These are phyloP conservation scores for Bufotes viridis DNA, from an alignment of 2,797 vertebrate species.

Conservation along the genomic window DNA sequence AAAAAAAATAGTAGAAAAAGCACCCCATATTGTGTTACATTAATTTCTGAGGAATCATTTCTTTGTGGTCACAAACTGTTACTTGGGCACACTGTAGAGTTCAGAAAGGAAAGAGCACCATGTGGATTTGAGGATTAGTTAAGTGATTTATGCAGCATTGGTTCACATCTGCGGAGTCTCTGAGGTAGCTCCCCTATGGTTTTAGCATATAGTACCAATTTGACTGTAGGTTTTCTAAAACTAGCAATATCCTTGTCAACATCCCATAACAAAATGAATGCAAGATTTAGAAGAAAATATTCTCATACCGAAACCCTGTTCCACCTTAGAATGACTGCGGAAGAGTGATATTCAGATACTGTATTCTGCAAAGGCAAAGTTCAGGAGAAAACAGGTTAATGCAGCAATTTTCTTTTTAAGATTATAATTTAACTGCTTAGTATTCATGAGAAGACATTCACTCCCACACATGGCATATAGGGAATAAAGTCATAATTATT, in stretches of 20 bases:
- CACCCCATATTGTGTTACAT: too few species aligned
- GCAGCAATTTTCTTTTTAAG: slow-evolving; percentile 27
- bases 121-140: too few species aligned
- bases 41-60: too few species aligned
- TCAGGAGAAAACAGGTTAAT: slow-evolving; percentile 24
- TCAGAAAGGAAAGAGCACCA: too few species aligned
- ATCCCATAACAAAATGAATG: not conserved
- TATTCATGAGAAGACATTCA: slow-evolving; percentile 25
- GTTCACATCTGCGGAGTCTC: too few species aligned
- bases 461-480: slow-evolving; percentile 15
- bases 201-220: not conserved
- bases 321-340: not conserved
- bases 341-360: not conserved
- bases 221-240: not conserved
- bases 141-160: too few species aligned
- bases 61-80: too few species aligned
- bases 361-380: not conserved
- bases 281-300: not conserved
- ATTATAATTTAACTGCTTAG: slow-evolving; percentile 14
- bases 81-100: too few species aligned
- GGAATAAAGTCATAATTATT: slow-evolving; percentile 17
- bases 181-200: not conserved
- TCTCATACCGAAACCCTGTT: not conserved
- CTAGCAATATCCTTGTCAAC: not conserved
- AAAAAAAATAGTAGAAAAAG: too few species aligned